These are phyloP conservation scores for Rhizoglyphus robini DNA, from an alignment of 1,140 invertebrate genomes.

Conservation along the genomic window DNA sequence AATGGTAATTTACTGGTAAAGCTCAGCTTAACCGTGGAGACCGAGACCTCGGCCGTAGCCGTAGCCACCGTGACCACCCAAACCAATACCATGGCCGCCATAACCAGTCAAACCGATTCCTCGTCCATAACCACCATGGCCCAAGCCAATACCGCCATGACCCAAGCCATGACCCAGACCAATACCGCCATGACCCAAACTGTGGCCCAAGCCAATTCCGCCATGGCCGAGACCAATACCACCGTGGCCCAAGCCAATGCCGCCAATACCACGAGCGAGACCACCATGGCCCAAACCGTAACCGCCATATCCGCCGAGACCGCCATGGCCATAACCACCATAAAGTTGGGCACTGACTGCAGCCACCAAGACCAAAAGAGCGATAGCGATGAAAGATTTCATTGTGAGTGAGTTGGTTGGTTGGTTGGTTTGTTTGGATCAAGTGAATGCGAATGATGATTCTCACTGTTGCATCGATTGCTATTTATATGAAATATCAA, in stretches of 20 bases:
- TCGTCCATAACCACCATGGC: neutral
- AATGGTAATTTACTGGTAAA: neutral
- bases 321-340: neutral
- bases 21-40: no score
- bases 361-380: neutral
- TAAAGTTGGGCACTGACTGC: neutral
- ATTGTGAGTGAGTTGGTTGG: neutral
- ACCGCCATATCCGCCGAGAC: neutral
- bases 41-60: no score
- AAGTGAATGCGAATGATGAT: neutral
- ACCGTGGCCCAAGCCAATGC: neutral
- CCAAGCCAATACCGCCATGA: neutral
- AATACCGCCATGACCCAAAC: neutral
- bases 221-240: neutral
- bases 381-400: neutral
- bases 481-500: conserved; percentile 1
- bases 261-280: neutral
- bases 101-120: neutral
- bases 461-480: neutral
- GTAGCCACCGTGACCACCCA: no score
- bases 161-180: neutral
- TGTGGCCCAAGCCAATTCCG: neutral
- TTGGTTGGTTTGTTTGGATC: neutral
- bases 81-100: neutral
- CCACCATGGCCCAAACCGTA: neutral